phyloP scores from a whole-genome alignment of 2,797 vertebrate genomes.

The Amphiprion clarkii region DNA sequence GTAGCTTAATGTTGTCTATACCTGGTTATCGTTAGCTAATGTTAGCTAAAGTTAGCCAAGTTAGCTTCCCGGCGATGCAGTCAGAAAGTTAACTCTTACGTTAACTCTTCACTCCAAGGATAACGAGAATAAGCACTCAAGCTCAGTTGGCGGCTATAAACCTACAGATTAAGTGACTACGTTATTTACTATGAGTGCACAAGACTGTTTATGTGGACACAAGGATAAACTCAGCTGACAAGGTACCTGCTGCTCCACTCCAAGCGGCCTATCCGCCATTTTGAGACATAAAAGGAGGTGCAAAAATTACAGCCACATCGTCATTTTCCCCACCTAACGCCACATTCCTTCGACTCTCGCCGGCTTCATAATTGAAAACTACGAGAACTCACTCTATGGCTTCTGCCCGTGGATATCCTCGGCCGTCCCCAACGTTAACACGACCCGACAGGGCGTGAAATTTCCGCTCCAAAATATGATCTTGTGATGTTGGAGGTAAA shows the following conservation, averaged over 20 bases:
- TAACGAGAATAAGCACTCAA: not conserved
- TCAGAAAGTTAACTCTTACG: conserved; percentile 67
- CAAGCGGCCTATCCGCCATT: conserved; percentile 96
- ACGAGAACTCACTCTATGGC: conserved; percentile 78
- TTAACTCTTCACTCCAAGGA: not conserved
- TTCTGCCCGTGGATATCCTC: conserved; percentile 58
- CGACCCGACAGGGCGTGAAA: conserved; percentile 69
- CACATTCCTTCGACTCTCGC: conserved; percentile 56
- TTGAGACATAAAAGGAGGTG: conserved; percentile 94
- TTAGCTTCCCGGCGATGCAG: conserved; percentile 58
- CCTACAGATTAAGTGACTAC: accelerated
- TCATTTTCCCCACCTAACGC: conserved; percentile 81
- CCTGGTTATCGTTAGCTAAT: conserved; percentile 24
- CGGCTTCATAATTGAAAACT: conserved; percentile 30
- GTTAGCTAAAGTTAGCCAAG: conserved; percentile 66
- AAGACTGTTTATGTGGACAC: not conserved
- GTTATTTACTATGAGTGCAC: not conserved
- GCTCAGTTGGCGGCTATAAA: not conserved
- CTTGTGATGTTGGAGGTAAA: conserved; percentile 74
- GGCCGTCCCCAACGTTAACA: conserved; percentile 54
- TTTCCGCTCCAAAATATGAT: conserved; percentile 63
- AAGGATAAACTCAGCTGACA: conserved; percentile 53
- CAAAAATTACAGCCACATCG: conserved; percentile 89
- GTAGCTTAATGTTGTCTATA: not conserved
- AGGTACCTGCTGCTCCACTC: conserved; percentile 87